phyloP scores from a whole-genome alignment of 2,113 vertebrate species.

The Etheostoma cragini region DNA sequence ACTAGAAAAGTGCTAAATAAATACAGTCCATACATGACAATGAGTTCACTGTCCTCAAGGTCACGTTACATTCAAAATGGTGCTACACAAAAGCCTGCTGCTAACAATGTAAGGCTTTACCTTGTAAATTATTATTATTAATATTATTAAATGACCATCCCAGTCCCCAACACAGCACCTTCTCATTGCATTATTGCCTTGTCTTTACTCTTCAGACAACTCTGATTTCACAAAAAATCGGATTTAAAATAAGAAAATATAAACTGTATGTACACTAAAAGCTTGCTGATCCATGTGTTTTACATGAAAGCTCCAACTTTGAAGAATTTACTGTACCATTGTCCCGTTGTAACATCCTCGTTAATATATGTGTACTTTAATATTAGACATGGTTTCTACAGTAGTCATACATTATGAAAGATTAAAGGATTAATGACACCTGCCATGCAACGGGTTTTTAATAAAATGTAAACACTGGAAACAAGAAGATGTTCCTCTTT shows the following conservation, averaged over 20 bases:
- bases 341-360: not conserved
- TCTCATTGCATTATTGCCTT: too few relatives aligned
- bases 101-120: slow-evolving; percentile 38
- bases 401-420: not conserved
- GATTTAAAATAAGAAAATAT: too few relatives aligned
- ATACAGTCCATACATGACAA: too few relatives aligned
- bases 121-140: too few relatives aligned
- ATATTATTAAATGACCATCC: too few relatives aligned
- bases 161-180: too few relatives aligned
- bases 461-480: not conserved
- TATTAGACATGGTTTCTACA: not conserved
- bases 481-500: too few relatives aligned
- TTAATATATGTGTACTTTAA: not conserved
- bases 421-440: not conserved
- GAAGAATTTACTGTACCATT: not conserved
- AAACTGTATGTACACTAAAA: not conserved
- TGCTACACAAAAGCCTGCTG: slow-evolving; percentile 82
- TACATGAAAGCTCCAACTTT: not conserved
- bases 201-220: too few relatives aligned
- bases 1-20: too few relatives aligned
- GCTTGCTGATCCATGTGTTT: not conserved
- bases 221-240: too few relatives aligned
- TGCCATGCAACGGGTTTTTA: not conserved
- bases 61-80: slow-evolving; percentile 85
- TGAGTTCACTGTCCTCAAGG: slow-evolving; percentile 26